Conservation (phyloP, 2,113 vertebrate genomes). For the Acanthisitta chloris region DNA sequence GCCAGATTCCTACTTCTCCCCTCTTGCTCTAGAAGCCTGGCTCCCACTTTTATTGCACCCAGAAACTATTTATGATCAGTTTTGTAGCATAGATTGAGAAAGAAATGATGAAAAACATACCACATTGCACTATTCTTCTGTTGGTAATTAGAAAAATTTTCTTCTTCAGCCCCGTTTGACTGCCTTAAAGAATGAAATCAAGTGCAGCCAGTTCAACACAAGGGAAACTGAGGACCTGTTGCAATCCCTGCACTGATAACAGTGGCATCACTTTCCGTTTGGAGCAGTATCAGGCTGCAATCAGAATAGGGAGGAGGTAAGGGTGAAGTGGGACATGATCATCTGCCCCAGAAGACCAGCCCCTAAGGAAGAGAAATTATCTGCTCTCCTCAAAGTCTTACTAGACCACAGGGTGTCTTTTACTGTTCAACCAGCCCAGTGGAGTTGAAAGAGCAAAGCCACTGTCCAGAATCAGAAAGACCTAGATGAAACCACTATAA, state of each 20-base stretch:
- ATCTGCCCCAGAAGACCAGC: background rate
- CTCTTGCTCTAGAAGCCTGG: constrained; percentile 50
- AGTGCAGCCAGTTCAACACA: background rate
- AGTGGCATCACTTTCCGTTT: background rate
- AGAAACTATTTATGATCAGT: constrained; percentile 54
- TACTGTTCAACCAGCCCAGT: background rate
- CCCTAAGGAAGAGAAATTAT: background rate
- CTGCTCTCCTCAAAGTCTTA: background rate
- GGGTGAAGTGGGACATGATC: background rate
- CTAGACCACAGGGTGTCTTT: background rate
- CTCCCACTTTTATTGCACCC: constrained; percentile 56
- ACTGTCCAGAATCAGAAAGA: background rate
- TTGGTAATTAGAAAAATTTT: background rate
- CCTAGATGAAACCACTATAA: background rate
- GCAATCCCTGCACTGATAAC: background rate
- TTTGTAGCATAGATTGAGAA: background rate
- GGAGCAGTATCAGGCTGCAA: background rate
- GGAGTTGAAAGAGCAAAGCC: background rate
- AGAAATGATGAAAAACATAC: constrained; percentile 35
- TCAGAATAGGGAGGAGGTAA: background rate
- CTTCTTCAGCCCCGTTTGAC: background rate
- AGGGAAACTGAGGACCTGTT: background rate
- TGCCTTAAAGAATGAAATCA: background rate
- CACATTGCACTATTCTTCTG: background rate
- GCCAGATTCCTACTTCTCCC: constrained; percentile 56